Conservation (phyloP, 2,888 invertebrate species). For the Atethmia centrago region DNA sequence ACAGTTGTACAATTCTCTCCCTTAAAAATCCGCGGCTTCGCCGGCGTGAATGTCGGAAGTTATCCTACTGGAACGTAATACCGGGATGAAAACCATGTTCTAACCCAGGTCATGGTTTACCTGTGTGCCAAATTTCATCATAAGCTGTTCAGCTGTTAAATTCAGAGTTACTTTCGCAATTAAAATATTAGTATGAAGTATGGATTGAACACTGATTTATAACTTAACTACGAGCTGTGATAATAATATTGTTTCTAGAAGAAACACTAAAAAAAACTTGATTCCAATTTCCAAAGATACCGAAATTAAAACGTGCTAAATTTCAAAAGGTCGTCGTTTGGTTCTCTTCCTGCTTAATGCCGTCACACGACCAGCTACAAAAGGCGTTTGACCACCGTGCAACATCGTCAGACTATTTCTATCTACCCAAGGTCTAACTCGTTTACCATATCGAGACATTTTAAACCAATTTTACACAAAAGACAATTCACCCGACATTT, state of each 20-base stretch:
- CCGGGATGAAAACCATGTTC: no score
- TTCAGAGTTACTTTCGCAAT: background rate
- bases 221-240: no score
- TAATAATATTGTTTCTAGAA: background rate
- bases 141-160: no score
- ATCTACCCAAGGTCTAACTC: conserved; percentile 27
- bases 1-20: background rate
- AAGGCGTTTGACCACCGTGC: conserved; percentile 22
- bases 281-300: background rate
- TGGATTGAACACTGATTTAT: background rate
- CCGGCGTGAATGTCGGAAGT: background rate
- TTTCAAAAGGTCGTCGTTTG: background rate
- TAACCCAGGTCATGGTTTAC: no score
- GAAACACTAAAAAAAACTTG: background rate
- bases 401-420: conserved; percentile 23
- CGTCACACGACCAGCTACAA: background rate
- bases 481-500: conserved; percentile 47
- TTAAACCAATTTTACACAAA: conserved; percentile 52
- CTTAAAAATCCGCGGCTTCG: background rate
- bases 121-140: no score
- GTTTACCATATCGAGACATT: conserved; percentile 44
- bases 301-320: background rate
- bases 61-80: background rate
- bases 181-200: background rate
- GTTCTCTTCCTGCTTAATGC: conserved; percentile 19